phyloP scores from a whole-genome alignment of 2,797 vertebrate genomes.

The Coracias cyanogaster region DNA sequence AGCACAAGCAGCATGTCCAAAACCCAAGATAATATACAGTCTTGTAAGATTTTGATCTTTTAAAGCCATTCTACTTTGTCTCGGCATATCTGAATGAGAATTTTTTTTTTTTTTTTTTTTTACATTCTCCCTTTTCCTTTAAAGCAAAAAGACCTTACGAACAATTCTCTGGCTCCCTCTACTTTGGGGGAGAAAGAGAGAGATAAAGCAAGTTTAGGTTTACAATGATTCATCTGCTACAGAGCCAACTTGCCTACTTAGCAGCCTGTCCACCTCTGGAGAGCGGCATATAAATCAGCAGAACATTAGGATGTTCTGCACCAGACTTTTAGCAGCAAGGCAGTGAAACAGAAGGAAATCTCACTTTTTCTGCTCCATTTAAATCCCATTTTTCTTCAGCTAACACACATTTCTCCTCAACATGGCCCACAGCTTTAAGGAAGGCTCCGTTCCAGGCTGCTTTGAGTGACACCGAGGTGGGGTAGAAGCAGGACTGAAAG shows the following conservation, averaged over 20 bases:
- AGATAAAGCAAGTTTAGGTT: conserved; percentile 4
- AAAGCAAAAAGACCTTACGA: not conserved
- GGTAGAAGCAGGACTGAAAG: not conserved
- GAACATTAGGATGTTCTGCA: conserved; percentile 17
- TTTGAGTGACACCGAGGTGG: not conserved
- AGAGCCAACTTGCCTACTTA: conserved; percentile 20
- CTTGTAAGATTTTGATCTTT: not conserved
- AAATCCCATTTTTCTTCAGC: conserved; percentile 15
- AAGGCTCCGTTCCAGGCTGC: not conserved
- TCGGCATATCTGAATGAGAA: not conserved
- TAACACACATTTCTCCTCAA: not conserved
- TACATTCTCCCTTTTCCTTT: not conserved
- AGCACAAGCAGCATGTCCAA: not conserved
- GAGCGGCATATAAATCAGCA: conserved; percentile 28
- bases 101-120: not conserved
- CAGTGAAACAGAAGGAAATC: conserved; percentile 38
- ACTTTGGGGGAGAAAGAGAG: not conserved
- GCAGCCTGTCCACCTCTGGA: conserved; percentile 17
- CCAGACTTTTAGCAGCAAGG: conserved; percentile 64
- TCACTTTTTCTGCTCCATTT: conserved; percentile 43
- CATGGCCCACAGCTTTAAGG: not conserved
- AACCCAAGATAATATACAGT: not conserved
- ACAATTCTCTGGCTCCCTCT: not conserved
- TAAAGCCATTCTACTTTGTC: not conserved
- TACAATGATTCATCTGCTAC: conserved; percentile 3